phyloP scores from a whole-genome alignment of 2,797 vertebrate genomes.

The Halcyon smyrnensis region DNA sequence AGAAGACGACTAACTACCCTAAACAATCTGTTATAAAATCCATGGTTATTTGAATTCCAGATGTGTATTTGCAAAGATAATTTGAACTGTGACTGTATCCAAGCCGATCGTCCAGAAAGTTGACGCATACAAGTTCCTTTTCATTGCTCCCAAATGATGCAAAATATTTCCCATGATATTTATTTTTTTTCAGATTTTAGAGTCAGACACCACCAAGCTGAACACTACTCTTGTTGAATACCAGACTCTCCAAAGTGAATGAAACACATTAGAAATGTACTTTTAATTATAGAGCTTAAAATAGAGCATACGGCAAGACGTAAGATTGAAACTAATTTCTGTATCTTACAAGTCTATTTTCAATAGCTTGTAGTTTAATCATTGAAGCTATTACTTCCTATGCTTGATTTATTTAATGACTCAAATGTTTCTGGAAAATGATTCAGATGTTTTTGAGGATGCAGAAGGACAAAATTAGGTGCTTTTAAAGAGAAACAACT shows the following conservation, averaged over 20 bases:
- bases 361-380: neutral
- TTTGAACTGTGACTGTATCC: slow-evolving; percentile 10
- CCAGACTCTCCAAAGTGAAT: neutral
- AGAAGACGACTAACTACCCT: neutral
- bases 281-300: slow-evolving; percentile 37
- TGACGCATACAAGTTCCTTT: neutral
- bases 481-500: neutral
- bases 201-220: neutral
- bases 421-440: neutral
- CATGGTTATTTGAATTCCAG: slow-evolving; percentile 5
- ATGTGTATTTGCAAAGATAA: neutral
- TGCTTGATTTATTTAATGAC: neutral
- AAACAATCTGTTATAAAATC: neutral
- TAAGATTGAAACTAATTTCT: neutral
- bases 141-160: neutral
- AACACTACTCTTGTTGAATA: neutral
- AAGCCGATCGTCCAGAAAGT: neutral
- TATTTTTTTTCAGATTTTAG: neutral
- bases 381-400: neutral
- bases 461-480: neutral
- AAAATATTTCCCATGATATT: neutral
- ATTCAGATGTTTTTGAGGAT: neutral
- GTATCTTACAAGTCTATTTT: neutral
- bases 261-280: neutral
- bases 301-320: neutral